phyloP scores from a whole-genome alignment of 1,140 invertebrate species.

The Helicoverpa zea region DNA sequence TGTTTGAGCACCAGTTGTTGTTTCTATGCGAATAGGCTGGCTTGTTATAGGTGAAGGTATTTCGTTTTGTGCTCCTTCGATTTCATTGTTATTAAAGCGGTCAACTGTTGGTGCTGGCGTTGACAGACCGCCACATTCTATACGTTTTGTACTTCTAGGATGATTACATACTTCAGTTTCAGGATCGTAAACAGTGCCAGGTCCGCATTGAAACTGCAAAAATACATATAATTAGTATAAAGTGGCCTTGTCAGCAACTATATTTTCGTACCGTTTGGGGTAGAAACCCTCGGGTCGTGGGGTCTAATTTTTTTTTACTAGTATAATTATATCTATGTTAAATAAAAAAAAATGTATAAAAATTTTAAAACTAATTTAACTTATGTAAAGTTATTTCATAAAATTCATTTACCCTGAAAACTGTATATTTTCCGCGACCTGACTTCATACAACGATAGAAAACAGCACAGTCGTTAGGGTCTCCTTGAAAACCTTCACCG shows the following conservation, averaged over 20 bases:
- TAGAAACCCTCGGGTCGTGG: no score
- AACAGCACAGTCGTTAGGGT: conserved; percentile 87
- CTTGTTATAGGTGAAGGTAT: conserved; percentile 72
- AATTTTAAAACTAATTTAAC: no score
- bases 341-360: no score
- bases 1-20: not conserved
- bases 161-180: conserved; percentile 90
- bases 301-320: no score
- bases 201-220: conserved; percentile 90
- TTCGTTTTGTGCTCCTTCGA: conserved; percentile 63
- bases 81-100: conserved; percentile 70
- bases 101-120: conserved; percentile 43
- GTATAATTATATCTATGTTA: no score
- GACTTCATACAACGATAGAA: conserved; percentile 88
- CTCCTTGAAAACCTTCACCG: conserved; percentile 89
- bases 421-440: conserved; percentile 77
- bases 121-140: conserved; percentile 83
- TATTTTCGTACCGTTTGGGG: no score
- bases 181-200: conserved; percentile 91
- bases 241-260: no score
- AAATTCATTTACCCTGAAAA: conserved; percentile 68
- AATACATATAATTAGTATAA: conserved; percentile 27
- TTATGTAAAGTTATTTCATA: not conserved
- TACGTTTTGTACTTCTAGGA: conserved; percentile 88
- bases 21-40: not conserved